Evolutionary conservation across 2,888 invertebrate genomes (phyloP), one percentile per base, ranked within the genome.

Genomic region (Tetranychus piercei): DNA sequence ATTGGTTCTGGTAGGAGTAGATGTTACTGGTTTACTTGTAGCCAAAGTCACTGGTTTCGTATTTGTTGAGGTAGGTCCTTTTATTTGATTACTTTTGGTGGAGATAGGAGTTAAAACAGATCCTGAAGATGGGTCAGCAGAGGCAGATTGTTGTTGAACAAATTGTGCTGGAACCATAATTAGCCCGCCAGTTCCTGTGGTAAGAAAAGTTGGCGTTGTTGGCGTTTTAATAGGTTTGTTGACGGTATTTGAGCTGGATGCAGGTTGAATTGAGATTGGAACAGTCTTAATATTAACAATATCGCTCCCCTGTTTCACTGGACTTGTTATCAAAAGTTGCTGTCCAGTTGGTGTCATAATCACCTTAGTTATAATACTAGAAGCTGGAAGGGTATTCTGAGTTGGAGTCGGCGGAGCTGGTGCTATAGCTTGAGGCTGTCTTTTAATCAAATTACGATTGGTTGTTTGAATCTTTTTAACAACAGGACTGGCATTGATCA

Each of bases 11-110:
- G 43, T 44, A n/a, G 70, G n/a, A 15, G 65, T 34, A 22, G 64
- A 55, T n/a, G 73, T 22, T 20, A 64, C 20, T 65, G n/a, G 64
- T 64, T 55, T 55, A 43, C 18, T 9, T 11, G 64, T 72, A 45
- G 73, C 34, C 23, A 74, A 71, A 45, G 74, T 64, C 18, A 74
- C 74, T 43, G 55, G 55, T 66, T 74, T 74, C 15, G 66, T 44
- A 9, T 55, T 23, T 15, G 34, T 8, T 34, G 73, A 64, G 15
- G 71, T 15, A 71, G 44, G 23, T 34, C n/a, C 71, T 71, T 71
- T 34, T 20, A 69, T 69, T 23, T 44, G 44, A n/a, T 71, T 71
- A 45, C 11, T 23, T 43, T 71, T 71, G 34, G 74, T 65, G 34
- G 74, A 64, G 20, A 43, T n/a, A 20, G 72, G 72, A 72, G 72